A percentile compares a stretch with the other conserved stretches of the same genome.
phyloP scores from a whole-genome alignment of 2,888 invertebrate genomes.

The Himalopsyche kuldschensis region DNA sequence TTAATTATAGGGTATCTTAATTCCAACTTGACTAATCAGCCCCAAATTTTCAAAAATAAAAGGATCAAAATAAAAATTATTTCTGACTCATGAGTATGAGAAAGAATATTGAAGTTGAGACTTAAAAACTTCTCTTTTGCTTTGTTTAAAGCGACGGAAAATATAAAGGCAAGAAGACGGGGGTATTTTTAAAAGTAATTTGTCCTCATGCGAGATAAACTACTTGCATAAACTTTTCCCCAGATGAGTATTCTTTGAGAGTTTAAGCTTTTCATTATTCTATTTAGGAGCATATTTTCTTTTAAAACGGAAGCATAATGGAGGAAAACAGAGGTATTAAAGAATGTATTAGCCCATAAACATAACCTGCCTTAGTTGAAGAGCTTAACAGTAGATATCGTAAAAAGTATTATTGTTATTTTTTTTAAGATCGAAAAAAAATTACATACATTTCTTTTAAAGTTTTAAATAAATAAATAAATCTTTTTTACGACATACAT shows the following conservation, averaged over 20 bases:
- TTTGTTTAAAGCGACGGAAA: background rate
- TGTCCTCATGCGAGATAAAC: background rate
- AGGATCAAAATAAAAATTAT: too few relatives aligned
- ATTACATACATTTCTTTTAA: too few relatives aligned
- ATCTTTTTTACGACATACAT: too few relatives aligned
- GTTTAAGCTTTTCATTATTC: constrained; percentile 1
- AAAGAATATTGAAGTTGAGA: background rate
- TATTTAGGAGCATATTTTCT: background rate
- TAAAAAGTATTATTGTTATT: too few relatives aligned
- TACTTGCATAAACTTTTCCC: background rate
- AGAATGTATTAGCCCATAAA: background rate
- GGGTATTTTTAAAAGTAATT: background rate
- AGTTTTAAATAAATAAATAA: too few relatives aligned
- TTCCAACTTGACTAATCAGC: too few relatives aligned
- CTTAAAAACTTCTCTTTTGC: background rate
- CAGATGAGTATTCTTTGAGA: background rate
- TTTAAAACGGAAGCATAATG: background rate
- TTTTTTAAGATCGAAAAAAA: too few relatives aligned
- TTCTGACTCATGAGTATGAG: background rate
- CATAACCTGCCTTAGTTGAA: too few relatives aligned
- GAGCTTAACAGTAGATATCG: too few relatives aligned
- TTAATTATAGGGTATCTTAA: too few relatives aligned
- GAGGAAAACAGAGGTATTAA: background rate
- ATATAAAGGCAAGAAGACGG: background rate
- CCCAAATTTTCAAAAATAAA: too few relatives aligned